These are phyloP conservation scores for Anguilla rostrata DNA, from an alignment of 2,113 vertebrate species.

Conservation along the genomic window DNA sequence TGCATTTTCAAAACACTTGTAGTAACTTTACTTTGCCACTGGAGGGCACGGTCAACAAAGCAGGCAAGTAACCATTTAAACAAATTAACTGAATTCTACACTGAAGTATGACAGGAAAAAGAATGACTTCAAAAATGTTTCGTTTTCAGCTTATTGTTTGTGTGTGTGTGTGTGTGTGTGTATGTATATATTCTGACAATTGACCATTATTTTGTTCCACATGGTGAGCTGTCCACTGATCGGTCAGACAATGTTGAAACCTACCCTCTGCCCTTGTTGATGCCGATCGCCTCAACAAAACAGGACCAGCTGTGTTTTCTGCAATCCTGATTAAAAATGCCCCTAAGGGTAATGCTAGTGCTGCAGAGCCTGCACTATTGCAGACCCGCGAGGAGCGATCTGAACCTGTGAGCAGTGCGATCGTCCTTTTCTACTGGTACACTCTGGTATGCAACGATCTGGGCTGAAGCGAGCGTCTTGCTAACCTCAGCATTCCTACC, in stretches of 20 bases:
- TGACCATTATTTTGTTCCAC: constrained; percentile 56
- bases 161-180: too few relatives aligned
- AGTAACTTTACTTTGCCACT: constrained; percentile 61
- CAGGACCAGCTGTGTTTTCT: not conserved
- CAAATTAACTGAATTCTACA: constrained; percentile 43
- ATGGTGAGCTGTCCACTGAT: constrained; percentile 46
- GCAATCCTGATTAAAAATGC: not conserved
- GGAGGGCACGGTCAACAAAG: constrained; percentile 72
- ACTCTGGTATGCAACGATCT: too few relatives aligned
- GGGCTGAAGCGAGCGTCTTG: constrained; percentile 26
- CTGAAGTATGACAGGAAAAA: constrained; percentile 59
- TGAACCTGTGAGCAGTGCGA: not conserved
- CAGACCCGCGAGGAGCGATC: not conserved
- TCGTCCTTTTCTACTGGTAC: not conserved
- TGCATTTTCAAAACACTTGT: constrained; percentile 31
- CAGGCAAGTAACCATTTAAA: constrained; percentile 32
- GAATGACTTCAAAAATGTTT: constrained; percentile 28
- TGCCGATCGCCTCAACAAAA: not conserved
- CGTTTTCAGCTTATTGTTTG: constrained; percentile 30
- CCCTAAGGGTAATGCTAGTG: not conserved
- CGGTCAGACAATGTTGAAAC: constrained; percentile 52
- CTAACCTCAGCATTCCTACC: constrained; percentile 30
- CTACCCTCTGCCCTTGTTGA: not conserved
- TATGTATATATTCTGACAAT: constrained; percentile 51
- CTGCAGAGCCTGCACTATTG: not conserved